A percentile compares a stretch with the other conserved stretches of the same genome.
These are phyloP conservation scores for Agrotis segetum DNA, from an alignment of 2,888 invertebrate species.

Conservation along the genomic window DNA sequence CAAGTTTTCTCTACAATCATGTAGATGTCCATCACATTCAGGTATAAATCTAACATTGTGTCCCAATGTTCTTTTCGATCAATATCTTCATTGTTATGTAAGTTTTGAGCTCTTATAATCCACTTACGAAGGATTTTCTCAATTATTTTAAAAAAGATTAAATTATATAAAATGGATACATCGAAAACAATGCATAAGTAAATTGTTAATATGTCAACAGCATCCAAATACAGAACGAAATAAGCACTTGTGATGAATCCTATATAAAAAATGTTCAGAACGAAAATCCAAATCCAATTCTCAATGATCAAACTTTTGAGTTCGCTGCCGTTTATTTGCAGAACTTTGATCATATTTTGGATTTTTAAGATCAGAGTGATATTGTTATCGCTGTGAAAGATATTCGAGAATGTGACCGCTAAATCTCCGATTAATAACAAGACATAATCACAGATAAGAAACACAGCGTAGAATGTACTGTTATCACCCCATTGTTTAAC, in stretches of 20 bases:
- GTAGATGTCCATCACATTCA: constrained; percentile 7
- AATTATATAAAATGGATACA: no score
- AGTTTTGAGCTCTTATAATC: no score
- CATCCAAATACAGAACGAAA: background rate
- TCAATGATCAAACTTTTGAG: background rate
- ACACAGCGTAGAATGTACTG: background rate
- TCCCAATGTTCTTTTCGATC: no score
- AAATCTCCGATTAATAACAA: constrained; percentile 4
- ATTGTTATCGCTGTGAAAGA: constrained; percentile 12
- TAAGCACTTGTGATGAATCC: background rate
- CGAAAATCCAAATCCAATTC: constrained; percentile 12
- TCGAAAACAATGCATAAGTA: background rate
- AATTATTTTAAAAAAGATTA: no score
- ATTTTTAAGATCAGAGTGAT: constrained; percentile 21
- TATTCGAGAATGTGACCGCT: background rate
- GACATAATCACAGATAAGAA: background rate
- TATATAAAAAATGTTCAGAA: constrained; percentile 1
- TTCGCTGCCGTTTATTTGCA: constrained; percentile 5
- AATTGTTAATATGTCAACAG: background rate
- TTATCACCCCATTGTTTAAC: background rate
- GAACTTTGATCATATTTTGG: background rate
- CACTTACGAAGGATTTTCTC: no score
- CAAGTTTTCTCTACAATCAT: constrained; percentile 15
- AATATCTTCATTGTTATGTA: no score
- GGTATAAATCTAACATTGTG: constrained; percentile 4